Conservation (phyloP, 2,888 invertebrate species). For the Embidobia sp. region DNA sequence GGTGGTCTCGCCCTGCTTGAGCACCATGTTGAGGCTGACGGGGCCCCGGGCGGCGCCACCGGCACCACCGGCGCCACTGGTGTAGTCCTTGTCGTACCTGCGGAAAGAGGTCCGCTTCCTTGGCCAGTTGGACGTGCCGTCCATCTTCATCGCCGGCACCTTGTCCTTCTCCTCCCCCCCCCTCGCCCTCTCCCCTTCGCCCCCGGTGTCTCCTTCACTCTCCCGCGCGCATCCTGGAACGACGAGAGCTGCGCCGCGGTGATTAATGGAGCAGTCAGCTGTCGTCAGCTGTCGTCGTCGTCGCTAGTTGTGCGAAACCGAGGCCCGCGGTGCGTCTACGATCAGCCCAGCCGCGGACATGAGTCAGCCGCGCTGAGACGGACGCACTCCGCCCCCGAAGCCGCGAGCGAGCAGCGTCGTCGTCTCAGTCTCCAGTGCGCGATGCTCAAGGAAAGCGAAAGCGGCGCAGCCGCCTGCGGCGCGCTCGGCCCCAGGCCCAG, state of each 20-base stretch:
- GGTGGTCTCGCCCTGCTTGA: slow-evolving; percentile 64
- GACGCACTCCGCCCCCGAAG: not conserved
- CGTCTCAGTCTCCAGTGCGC: slow-evolving; percentile 44
- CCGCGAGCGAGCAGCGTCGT: too few species aligned
- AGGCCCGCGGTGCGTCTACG: not conserved
- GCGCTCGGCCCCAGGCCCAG: slow-evolving; percentile 73
- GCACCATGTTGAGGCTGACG: slow-evolving; percentile 74
- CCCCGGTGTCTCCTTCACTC: too few species aligned
- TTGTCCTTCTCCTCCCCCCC: too few species aligned
- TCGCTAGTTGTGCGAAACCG: slow-evolving; percentile 3
- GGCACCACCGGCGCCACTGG: too few species aligned
- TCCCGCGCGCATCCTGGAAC: too few species aligned
- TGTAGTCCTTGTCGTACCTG: too few species aligned
- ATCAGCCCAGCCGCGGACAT: not conserved
- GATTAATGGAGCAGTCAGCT: slow-evolving; percentile 56
- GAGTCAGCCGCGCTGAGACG: not conserved
- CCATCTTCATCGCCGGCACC: too few species aligned
- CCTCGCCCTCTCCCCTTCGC: too few species aligned
- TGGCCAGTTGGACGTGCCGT: too few species aligned
- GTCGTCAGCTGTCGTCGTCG: slow-evolving; percentile 59
- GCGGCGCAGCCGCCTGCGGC: slow-evolving; percentile 75
- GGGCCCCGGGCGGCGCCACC: too few species aligned
- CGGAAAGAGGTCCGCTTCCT: too few species aligned
- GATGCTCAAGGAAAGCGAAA: slow-evolving; percentile 80
- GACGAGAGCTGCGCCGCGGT: too few species aligned